Conservation (phyloP, 2,888 invertebrate genomes). For the Dynastes grantii region DNA sequence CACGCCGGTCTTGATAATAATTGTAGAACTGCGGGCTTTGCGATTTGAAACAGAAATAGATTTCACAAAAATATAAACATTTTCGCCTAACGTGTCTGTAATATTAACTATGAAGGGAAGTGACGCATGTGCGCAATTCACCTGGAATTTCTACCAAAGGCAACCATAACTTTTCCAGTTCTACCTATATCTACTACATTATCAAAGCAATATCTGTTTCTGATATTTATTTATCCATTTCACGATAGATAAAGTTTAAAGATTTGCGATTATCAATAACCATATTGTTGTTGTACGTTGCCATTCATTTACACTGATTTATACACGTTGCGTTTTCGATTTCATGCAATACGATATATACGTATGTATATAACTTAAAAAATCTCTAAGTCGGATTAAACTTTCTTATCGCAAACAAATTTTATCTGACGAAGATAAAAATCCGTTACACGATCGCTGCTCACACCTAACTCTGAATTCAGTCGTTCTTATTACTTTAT, state of each 20-base stretch:
- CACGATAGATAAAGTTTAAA: background rate
- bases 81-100: too few relatives aligned
- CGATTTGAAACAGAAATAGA: too few relatives aligned
- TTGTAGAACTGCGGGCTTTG: too few relatives aligned
- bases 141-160: too few relatives aligned
- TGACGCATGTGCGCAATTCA: too few relatives aligned
- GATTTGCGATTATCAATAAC: background rate
- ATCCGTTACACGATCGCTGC: slow-evolving; percentile 29
- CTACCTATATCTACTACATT: too few relatives aligned
- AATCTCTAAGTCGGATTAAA: slow-evolving; percentile 30
- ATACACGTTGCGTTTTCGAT: too few relatives aligned
- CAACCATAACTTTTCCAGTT: too few relatives aligned
- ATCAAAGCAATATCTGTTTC: background rate
- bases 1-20: too few relatives aligned
- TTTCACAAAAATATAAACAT: too few relatives aligned
- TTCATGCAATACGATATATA: background rate
- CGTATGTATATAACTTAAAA: slow-evolving; percentile 13
- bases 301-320: slow-evolving; percentile 1
- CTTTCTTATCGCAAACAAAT: slow-evolving; percentile 36
- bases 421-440: slow-evolving; percentile 40
- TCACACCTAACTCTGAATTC: slow-evolving; percentile 33
- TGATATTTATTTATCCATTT: background rate
- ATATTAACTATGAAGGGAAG: too few relatives aligned
- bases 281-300: background rate
- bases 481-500: slow-evolving; percentile 47